A percentile compares a stretch with the other conserved stretches of the same genome.
Evolutionary conservation across 2,797 vertebrate genomes (phyloP).

Genomic region (Chelon labrosus): DNA sequence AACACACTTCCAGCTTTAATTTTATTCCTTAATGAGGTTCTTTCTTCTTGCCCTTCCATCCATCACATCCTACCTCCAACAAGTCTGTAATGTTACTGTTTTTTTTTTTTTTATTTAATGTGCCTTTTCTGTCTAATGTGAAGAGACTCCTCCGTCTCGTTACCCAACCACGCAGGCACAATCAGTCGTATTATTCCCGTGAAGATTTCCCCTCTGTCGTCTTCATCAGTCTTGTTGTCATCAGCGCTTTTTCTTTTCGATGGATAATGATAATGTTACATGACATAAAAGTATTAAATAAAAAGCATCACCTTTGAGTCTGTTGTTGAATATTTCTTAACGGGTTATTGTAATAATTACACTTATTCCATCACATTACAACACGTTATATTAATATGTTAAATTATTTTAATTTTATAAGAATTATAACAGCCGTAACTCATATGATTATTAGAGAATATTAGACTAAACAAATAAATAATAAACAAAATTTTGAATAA

Average conservation of each 20-base stretch:
- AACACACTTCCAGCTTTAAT: conserved; percentile 53
- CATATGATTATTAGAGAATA: too few relatives aligned
- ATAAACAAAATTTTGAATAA: too few relatives aligned
- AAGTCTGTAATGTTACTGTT: conserved; percentile 37
- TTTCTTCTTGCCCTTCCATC: conserved; percentile 37
- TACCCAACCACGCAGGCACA: conserved; percentile 38
- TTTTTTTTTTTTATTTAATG: conserved; percentile 66
- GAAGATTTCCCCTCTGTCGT: conserved; percentile 12
- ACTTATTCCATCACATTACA: background rate
- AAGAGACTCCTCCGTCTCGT: conserved; percentile 52
- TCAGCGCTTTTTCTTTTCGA: conserved; percentile 25
- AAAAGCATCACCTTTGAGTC: conserved; percentile 58
- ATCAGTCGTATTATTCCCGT: conserved; percentile 23
- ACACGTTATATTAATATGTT: background rate
- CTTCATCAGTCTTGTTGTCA: conserved; percentile 11
- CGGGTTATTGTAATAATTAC: background rate
- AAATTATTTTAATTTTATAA: too few relatives aligned
- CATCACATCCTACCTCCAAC: conserved; percentile 43
- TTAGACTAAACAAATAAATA: too few relatives aligned
- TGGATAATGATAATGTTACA: conserved; percentile 60
- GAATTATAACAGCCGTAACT: too few relatives aligned
- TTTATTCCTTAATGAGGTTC: conserved; percentile 37
- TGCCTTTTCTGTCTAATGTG: conserved; percentile 78
- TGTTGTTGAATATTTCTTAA: conserved; percentile 2
- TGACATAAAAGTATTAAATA: conserved; percentile 70